Evolutionary conservation across 2,113 vertebrate species (phyloP).

Genomic region (Pituophis catenifer): DNA sequence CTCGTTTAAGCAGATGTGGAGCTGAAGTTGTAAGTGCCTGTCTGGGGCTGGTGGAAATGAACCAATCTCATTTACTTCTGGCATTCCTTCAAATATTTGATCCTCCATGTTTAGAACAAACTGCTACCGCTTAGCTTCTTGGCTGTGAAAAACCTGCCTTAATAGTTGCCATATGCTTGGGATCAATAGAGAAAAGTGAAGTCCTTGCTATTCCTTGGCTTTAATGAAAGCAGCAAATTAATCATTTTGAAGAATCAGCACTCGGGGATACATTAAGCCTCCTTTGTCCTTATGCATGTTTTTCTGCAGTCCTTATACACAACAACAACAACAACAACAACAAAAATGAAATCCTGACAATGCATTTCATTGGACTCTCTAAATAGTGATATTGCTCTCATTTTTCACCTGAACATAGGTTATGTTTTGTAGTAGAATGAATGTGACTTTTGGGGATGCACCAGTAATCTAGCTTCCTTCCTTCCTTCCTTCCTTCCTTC

Average conservation of each 20-base stretch:
- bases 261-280: not conserved
- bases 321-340: not conserved
- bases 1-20: constrained; percentile 5
- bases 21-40: constrained; percentile 1
- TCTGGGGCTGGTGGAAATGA: not conserved
- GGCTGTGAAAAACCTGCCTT: constrained; percentile 10
- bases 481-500: not conserved
- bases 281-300: constrained; percentile 3
- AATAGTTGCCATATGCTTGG: not conserved
- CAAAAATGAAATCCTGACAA: not conserved
- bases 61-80: not conserved
- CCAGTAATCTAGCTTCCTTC: not conserved
- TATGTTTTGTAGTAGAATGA: not conserved
- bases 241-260: constrained; percentile 23
- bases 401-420: not conserved
- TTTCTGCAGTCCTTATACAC: not conserved
- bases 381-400: not conserved
- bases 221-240: constrained; percentile 14
- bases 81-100: not conserved
- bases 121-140: constrained; percentile 12
- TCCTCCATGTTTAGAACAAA: constrained; percentile 9
- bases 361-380: not conserved
- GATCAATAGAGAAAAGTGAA: constrained; percentile 10
- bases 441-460: not conserved
- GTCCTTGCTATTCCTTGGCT: not conserved